Base-by-base conservation (phyloP, 1,140 invertebrate species). In the Trichonephila inaurata region DNA sequence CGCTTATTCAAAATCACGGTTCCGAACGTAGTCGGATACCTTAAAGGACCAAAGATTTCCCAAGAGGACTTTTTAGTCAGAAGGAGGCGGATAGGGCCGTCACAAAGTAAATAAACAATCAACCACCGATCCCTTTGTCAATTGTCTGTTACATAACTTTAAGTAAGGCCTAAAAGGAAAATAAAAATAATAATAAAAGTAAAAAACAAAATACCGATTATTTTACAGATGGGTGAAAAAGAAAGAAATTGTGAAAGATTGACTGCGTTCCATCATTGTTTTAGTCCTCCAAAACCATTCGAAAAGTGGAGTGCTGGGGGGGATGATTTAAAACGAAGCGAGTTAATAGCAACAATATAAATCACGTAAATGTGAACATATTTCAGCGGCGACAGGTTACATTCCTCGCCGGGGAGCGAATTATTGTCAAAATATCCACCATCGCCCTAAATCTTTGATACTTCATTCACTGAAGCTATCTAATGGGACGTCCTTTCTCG, bases 341-440 rank as follows among this genome's bases (percentile, higher is more conserved):
- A 33, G 72, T 40, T 77, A 77, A 77, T 77, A 77, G 72, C 72
- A 40, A 77, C 72, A 77, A 28, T 77, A 77, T 77, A 77, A 77
- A 77, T 77, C 72, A 77, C 14, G 28, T 77, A 18, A 77, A 40
- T 19, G 72, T 33, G 72, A 2, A 24, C 72, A 33, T 77, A 77
- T 77, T 77, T 77, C 72, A 77, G 72, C 28, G 72, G 16, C 72
- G 28, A 77, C 72, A 40, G 33, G 28, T 40, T 77, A 16, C 66
- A 77, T 33, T 40, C 72, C 33, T 18, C 72, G 28, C 72, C 4
- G 4, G 28, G 28, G 0, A 77, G 28, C 24, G 72, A 77, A 77
- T 33, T 40, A 77, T 77, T 77, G 72, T 77, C 33, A 77, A 77
- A 77, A 40, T 14, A 77, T 24, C 16, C 33, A 5, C 72, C 16